phyloP scores from a whole-genome alignment of 2,797 vertebrate species.

The Chiloscyllium punctatum region DNA sequence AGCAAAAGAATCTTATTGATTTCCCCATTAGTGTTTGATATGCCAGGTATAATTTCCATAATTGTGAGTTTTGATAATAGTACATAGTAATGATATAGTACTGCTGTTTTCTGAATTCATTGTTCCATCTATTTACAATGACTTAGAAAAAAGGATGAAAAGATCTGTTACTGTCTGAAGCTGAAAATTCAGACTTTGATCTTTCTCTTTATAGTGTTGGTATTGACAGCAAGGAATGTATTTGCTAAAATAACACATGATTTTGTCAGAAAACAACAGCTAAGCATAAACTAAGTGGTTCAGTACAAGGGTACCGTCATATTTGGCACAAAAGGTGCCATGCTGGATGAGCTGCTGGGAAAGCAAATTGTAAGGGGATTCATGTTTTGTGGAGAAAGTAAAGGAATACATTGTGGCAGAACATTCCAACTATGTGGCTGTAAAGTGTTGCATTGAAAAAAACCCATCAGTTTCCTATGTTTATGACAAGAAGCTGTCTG shows the following conservation, averaged over 20 bases:
- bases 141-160: conserved; percentile 62
- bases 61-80: conserved; percentile 87
- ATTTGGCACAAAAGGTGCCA: background rate
- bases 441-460: background rate
- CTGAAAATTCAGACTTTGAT: conserved; percentile 70
- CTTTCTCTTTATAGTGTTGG: conserved; percentile 64
- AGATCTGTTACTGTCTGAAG: conserved; percentile 67
- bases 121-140: conserved; percentile 63
- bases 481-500: background rate
- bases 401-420: background rate
- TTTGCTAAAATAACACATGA: conserved; percentile 9
- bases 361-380: background rate
- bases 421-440: background rate
- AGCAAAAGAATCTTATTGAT: conserved; percentile 69
- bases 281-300: conserved; percentile 19
- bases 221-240: conserved; percentile 10
- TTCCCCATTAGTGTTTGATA: conserved; percentile 85
- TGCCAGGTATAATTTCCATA: conserved; percentile 91
- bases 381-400: background rate
- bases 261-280: background rate
- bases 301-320: background rate
- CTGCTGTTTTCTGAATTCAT: conserved; percentile 81
- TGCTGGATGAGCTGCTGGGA: background rate
- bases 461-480: background rate
- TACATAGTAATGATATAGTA: conserved; percentile 74